phyloP scores from a whole-genome alignment of 2,113 vertebrate genomes.

The Paramisgurnus dabryanus region DNA sequence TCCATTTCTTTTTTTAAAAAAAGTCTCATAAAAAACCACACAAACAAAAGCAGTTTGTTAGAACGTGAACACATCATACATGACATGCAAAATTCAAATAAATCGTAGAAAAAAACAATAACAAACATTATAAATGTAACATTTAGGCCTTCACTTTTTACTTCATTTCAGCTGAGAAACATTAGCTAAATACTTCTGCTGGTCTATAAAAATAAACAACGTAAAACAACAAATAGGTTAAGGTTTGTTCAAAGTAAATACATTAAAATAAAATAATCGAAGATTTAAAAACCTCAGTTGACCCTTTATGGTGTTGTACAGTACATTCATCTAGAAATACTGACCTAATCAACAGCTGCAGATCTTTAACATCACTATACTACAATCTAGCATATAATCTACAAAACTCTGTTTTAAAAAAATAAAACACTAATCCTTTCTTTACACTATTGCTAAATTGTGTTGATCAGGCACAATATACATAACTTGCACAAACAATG shows the following conservation, averaged over 20 bases:
- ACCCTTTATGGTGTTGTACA: constrained; percentile 10
- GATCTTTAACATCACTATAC: not conserved
- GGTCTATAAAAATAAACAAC: no score
- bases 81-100: not conserved
- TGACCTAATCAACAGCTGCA: constrained; percentile 6
- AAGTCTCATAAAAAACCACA: not conserved
- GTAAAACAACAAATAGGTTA: not conserved
- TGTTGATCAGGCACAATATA: not conserved
- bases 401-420: not conserved
- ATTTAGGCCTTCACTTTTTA: not conserved
- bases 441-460: not conserved
- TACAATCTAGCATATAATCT: not conserved
- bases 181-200: no score
- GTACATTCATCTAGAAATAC: not conserved
- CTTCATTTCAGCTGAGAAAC: not conserved
- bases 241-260: not conserved
- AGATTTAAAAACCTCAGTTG: not conserved
- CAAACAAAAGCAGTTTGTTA: not conserved
- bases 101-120: not conserved
- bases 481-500: not conserved
- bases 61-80: not conserved
- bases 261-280: not conserved
- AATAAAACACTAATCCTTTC: not conserved
- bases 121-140: not conserved
- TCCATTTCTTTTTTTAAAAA: not conserved